Conservation (phyloP, 2,797 vertebrate species). For the Sebastes flavidus region DNA sequence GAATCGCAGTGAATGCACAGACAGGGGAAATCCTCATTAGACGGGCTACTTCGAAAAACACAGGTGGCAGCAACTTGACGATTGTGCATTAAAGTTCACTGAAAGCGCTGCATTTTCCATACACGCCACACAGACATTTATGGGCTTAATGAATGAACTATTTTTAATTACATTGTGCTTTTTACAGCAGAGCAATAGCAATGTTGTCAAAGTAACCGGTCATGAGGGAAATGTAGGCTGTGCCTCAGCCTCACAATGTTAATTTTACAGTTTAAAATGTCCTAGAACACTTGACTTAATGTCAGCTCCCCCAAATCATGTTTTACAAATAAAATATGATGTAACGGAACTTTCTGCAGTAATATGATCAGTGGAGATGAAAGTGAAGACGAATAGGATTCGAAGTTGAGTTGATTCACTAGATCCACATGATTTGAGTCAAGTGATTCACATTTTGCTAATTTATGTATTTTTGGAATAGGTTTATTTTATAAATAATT, state of each 20-base stretch:
- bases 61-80: not conserved
- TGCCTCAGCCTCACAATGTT: not conserved
- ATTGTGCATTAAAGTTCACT: not conserved
- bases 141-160: not conserved
- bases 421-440: not conserved
- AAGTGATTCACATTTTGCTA: not conserved
- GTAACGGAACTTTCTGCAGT: not conserved
- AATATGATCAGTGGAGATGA: not conserved
- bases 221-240: not conserved
- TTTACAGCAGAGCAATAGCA: not conserved
- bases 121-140: not conserved
- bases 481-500: not conserved
- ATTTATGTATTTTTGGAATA: not conserved
- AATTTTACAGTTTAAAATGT: not conserved
- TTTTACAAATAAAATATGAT: not conserved
- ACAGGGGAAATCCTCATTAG: not conserved
- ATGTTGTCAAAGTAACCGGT: not conserved
- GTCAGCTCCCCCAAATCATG: not conserved
- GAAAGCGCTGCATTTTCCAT: not conserved
- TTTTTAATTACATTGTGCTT: not conserved
- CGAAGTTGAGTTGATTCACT: not conserved
- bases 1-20: not conserved
- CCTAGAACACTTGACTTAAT: not conserved
- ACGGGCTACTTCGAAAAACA: not conserved
- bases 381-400: not conserved